Evolutionary conservation across 2,888 invertebrate genomes (phyloP), one percentile per base, ranked within the genome.

Genomic region (Opisthograptis luteolata): DNA sequence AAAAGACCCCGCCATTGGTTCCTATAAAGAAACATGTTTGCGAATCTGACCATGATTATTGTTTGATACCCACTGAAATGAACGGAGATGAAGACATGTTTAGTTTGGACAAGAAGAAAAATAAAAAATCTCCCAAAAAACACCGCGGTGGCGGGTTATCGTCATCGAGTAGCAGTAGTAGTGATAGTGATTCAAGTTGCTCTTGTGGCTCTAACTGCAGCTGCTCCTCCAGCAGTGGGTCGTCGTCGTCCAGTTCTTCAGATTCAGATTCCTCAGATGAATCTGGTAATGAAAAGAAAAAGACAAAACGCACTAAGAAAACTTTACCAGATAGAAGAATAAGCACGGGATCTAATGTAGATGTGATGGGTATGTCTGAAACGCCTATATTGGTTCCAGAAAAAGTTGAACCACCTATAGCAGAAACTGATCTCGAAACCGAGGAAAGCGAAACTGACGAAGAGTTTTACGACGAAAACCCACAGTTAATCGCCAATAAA

Each of bases 361-460:
- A 92, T 69, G 88, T 92, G 1, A 90, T 91, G 60, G 91, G 90
- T 2, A 82, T 84, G 68, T 91, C 91, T 35, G 91, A 91, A 62
- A 87, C 85, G 14, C 85, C 86, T 10, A 73, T 86, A 58, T 68
- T 90, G 51, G 74, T 91, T 12, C 87, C 89, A 22, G 88, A 90
- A 64, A 87, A 91, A 63, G 73, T 85, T 0, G 94, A 95, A 63
- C 91, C 93, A 0, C 86, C 93, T 0, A 93, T 96, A 54, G 92
- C 93, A 22, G 97, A 97, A 83, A 95, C 96, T 0, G 97, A 97
- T 81, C 90, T 97, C 39, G 96, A 96, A 64, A 97, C 97, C 0
- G 94, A 95, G 9, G 95, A 96, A 79, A 95, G 96, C 36, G 96
- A 96, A 58, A 96, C 96, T 0, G 96, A 96, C 77, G 96, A 96